phyloP scores from a whole-genome alignment of 2,113 vertebrate genomes.

The Taxidea taxus region DNA sequence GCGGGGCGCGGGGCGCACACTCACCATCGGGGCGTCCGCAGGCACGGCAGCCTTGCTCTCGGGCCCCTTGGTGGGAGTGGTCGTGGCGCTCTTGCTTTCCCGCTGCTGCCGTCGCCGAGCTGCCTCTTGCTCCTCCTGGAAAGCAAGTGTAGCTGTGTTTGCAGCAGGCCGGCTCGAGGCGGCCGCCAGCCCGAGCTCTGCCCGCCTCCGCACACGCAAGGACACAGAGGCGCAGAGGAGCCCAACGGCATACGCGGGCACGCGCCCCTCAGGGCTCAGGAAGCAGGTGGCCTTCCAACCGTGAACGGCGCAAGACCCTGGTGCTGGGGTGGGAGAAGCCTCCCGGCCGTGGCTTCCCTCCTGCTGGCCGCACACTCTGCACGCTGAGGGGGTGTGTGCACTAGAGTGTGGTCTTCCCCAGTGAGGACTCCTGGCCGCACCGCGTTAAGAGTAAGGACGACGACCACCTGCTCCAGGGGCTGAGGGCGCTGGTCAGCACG shows the following conservation, averaged over 20 bases:
- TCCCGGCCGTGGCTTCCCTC: neutral
- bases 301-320: too few relatives aligned
- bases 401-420: neutral
- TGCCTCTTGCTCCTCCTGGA: constrained; percentile 97
- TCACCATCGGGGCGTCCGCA: neutral
- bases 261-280: neutral
- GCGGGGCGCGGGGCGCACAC: rapidly evolving
- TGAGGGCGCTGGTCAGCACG: neutral
- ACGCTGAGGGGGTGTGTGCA: neutral
- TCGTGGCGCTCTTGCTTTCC: constrained; percentile 95
- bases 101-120: constrained; percentile 94
- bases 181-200: too few relatives aligned
- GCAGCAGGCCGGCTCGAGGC: rapidly evolving
- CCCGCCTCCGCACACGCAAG: neutral
- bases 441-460: neutral
- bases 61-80: constrained; percentile 94
- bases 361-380: neutral
- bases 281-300: neutral
- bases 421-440: neutral
- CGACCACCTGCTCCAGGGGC: neutral
- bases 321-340: neutral
- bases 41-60: constrained; percentile 87
- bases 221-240: neutral
- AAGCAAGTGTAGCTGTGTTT: neutral
- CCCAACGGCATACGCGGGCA: rapidly evolving